These are phyloP conservation scores for Acanthosepion pharaonis DNA, from an alignment of 2,888 invertebrate species.

Conservation along the genomic window DNA sequence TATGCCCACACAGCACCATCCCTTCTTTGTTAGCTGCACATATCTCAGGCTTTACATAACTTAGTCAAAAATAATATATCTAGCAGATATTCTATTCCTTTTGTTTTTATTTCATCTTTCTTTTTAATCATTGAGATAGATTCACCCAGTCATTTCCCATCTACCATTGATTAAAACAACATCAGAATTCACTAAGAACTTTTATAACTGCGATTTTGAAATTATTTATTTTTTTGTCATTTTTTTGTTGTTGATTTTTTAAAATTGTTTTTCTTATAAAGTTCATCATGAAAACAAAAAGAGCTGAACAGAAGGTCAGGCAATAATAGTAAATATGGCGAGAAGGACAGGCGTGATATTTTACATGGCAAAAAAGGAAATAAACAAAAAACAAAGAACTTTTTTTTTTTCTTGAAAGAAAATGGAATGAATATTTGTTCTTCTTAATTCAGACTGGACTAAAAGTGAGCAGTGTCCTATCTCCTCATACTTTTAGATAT, in stretches of 20 bases:
- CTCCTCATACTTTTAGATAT: neutral
- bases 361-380: neutral
- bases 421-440: neutral
- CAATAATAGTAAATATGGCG: neutral
- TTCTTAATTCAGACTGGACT: neutral
- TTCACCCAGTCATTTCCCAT: neutral
- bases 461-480: neutral
- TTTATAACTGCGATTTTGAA: constrained; percentile 33
- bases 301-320: neutral
- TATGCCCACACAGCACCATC: neutral
- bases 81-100: neutral
- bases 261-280: neutral
- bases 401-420: neutral
- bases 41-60: neutral
- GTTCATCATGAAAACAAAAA: constrained; percentile 11
- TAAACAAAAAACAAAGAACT: neutral
- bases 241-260: neutral
- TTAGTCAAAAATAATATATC: constrained; percentile 20
- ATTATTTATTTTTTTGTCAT: neutral
- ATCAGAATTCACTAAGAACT: constrained; percentile 33
- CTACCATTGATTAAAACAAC: constrained; percentile 6
- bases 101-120: neutral
- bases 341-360: constrained; percentile 20
- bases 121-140: constrained; percentile 22
- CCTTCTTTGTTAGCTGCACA: constrained; percentile 33